Percentiles rank a stretch among this genome's conserved stretches.
Evolutionary conservation across 1,140 invertebrate species (phyloP).

Genomic region (Drosophila teissieri): DNA sequence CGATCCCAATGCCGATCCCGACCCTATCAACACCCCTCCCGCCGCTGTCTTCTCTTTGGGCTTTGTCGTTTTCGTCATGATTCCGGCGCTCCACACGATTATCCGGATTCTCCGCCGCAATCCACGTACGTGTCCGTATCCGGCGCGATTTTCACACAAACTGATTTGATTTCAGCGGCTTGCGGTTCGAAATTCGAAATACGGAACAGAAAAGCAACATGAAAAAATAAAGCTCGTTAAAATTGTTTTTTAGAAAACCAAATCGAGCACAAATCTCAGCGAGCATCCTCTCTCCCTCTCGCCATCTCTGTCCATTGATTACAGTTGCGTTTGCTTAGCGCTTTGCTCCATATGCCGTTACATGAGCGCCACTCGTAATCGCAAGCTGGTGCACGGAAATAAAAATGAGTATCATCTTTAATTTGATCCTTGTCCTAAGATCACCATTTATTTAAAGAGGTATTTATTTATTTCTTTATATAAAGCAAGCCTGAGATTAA

Average conservation of each 20-base stretch:
- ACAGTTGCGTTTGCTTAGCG: conserved; percentile 53
- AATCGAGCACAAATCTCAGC: conserved; percentile 41
- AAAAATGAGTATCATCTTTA: neutral
- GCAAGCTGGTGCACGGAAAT: neutral
- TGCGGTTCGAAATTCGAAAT: conserved; percentile 68
- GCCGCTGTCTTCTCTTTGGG: conserved; percentile 56
- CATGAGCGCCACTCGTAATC: conserved; percentile 42
- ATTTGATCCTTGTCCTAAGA: neutral
- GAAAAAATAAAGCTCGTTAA: conserved; percentile 65
- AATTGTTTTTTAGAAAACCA: conserved; percentile 66
- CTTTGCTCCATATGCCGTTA: conserved; percentile 72
- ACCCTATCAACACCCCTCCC: neutral
- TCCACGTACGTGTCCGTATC: conserved; percentile 72
- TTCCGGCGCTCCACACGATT: conserved; percentile 11
- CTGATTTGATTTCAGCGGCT: conserved; percentile 49
- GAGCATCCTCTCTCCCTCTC: conserved; percentile 25
- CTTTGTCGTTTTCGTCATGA: conserved; percentile 71
- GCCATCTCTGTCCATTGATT: conserved; percentile 40
- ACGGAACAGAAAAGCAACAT: conserved; percentile 43
- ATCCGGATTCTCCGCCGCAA: conserved; percentile 47
- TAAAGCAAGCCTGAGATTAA: too few species aligned
- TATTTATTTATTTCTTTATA: too few species aligned
- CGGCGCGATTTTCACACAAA: conserved; percentile 75
- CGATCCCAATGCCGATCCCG: neutral
- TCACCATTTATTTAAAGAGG: neutral